These are phyloP conservation scores for Plecturocebus donacophilus DNA, from an alignment of 2,113 vertebrate species.

Conservation along the genomic window DNA sequence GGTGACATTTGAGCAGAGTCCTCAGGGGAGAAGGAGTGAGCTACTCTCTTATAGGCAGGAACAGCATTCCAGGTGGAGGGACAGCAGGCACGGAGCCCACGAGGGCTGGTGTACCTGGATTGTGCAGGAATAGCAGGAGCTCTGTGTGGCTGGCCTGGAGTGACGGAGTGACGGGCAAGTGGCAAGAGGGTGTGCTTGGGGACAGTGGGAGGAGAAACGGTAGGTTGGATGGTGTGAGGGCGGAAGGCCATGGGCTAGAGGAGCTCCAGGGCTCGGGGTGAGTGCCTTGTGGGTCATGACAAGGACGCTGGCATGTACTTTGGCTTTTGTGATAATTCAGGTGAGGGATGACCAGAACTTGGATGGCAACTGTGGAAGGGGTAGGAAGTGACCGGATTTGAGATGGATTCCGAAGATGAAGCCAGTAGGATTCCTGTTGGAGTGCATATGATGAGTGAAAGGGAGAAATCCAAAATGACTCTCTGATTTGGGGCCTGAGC, in stretches of 20 bases:
- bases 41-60: background rate
- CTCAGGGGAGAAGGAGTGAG: background rate
- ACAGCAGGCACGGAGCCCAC: background rate
- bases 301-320: background rate
- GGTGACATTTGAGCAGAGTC: background rate
- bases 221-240: too few relatives aligned
- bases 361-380: background rate
- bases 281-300: background rate
- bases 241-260: too few relatives aligned
- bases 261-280: background rate
- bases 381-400: background rate
- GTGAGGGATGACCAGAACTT: background rate
- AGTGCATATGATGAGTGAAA: background rate
- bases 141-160: background rate
- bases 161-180: background rate
- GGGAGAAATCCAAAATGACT: background rate
- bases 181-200: background rate
- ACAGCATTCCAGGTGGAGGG: background rate
- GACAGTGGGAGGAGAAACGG: background rate
- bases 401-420: background rate
- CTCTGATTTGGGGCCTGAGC: background rate
- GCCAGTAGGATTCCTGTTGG: background rate
- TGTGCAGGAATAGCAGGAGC: background rate
- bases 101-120: background rate
- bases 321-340: background rate